Evolutionary conservation across 30 jellyfish, hydroid and myxozoan genomes (phyloP).

Genomic region (Aurelia sp.): DNA sequence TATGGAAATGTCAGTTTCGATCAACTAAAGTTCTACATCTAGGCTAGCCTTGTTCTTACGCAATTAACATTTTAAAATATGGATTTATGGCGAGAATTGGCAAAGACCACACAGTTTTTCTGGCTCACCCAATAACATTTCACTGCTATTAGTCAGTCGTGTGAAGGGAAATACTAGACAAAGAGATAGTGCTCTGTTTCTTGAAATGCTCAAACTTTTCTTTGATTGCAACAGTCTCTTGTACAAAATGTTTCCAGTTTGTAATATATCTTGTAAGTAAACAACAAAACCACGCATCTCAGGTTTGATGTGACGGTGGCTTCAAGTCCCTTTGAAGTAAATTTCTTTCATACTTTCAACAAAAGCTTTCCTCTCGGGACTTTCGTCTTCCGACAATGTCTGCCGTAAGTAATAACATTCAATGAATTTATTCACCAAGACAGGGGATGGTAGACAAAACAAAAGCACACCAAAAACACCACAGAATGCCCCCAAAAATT

Average conservation of each 20-base stretch:
- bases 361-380: slow-evolving; percentile 69
- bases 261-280: too few relatives aligned
- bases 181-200: not conserved
- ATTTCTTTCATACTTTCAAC: slow-evolving; percentile 80
- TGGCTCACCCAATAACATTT: too few relatives aligned
- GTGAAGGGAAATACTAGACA: not conserved
- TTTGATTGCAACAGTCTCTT: not conserved
- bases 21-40: too few relatives aligned
- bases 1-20: too few relatives aligned
- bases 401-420: slow-evolving; percentile 78
- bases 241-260: too few relatives aligned
- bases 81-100: too few relatives aligned
- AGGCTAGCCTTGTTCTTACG: too few relatives aligned
- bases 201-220: not conserved
- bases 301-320: too few relatives aligned
- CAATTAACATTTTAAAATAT: too few relatives aligned
- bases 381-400: slow-evolving; percentile 18
- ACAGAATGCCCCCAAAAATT: slow-evolving; percentile 74
- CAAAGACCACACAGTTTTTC: too few relatives aligned
- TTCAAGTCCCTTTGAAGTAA: slow-evolving; percentile 55
- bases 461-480: slow-evolving; percentile 75
- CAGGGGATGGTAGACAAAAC: slow-evolving; percentile 93
- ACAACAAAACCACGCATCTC: too few relatives aligned
- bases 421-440: slow-evolving; percentile 82
- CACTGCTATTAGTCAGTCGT: too few relatives aligned